Percentiles rank a stretch among this genome's conserved stretches.
phyloP scores from a whole-genome alignment of 2,797 vertebrate species.

The Sebastolobus altivelis region DNA sequence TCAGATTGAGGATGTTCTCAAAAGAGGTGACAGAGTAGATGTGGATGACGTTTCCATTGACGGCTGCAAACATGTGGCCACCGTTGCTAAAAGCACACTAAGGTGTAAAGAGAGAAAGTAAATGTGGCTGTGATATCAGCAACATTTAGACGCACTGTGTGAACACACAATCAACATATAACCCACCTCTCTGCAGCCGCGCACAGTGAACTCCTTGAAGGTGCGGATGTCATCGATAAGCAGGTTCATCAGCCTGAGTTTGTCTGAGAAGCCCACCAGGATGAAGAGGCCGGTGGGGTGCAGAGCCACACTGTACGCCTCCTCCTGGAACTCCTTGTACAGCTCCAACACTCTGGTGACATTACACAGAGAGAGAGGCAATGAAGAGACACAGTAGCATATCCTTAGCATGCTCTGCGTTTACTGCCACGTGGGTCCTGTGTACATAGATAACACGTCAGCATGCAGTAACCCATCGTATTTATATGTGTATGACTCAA shows the following conservation, averaged over 20 bases:
- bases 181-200: constrained; percentile 91
- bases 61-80: constrained; percentile 95
- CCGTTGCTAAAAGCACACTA: constrained; percentile 94
- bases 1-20: constrained; percentile 90
- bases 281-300: constrained; percentile 93
- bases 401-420: too few species aligned
- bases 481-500: neutral
- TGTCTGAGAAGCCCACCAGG: constrained; percentile 94
- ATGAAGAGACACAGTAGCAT: neutral
- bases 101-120: neutral
- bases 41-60: constrained; percentile 93
- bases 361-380: constrained; percentile 4
- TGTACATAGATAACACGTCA: too few species aligned
- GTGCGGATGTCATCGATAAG: constrained; percentile 91
- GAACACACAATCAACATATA: neutral
- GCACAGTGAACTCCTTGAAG: constrained; percentile 91
- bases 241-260: constrained; percentile 92
- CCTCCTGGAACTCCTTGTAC: constrained; percentile 92
- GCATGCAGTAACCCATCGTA: neutral
- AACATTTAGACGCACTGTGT: neutral
- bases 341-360: constrained; percentile 83
- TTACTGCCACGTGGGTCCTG: too few species aligned
- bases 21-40: constrained; percentile 92
- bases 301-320: constrained; percentile 89
- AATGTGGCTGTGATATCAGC: neutral